Evolutionary conservation across 2,113 vertebrate genomes (phyloP), one percentile per base, ranked within the genome.

Genomic region (Chaetorhynchus papuensis): DNA sequence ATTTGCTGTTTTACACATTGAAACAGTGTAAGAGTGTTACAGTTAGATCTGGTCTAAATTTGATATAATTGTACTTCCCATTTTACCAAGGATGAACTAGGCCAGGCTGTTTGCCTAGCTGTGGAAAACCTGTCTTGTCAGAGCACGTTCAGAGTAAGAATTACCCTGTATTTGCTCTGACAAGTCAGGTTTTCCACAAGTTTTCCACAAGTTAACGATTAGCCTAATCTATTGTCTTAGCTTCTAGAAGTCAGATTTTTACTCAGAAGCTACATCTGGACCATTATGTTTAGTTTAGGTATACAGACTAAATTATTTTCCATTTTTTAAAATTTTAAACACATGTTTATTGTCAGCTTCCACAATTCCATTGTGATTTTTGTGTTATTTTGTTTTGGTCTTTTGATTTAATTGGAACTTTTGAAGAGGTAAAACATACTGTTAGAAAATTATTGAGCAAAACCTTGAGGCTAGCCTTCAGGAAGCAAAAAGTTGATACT

Each of bases 401-500:
- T 94, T 49, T 45, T 87, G 21, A 35, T 91, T 88, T 75, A 18
- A 61, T 30, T 42, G 5, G 6, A 50, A 17, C 23, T 71, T 76
- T 42, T 56, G 12, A 26, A 69, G 41, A n/a, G 0, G 2, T 37
- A 30, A 74, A 81, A 24, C 12, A 35, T 49, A 42, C 10, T 65
- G 28, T 2, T 54, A 47, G 7, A 47, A 64, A 90, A 47, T 86
- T 52, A 79, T 15, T 88, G 83, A 53, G 19, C 37, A 72, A 59
- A 93, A 76, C 17, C 10, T 72, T 61, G 70, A 89, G 16, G 8
- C 22, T 59, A 42, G 21, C 16, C 42, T 24, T 93, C 21, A 42
- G 26, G 44, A 74, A 84, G n/a, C 19, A 75, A 41, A 39, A 90
- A 14, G 8, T 50, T 0, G 0, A 30, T 11, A 14, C 1, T 47